These are phyloP conservation scores for Leguminivora glycinivorella DNA, from an alignment of 1,140 invertebrate species.

Conservation along the genomic window DNA sequence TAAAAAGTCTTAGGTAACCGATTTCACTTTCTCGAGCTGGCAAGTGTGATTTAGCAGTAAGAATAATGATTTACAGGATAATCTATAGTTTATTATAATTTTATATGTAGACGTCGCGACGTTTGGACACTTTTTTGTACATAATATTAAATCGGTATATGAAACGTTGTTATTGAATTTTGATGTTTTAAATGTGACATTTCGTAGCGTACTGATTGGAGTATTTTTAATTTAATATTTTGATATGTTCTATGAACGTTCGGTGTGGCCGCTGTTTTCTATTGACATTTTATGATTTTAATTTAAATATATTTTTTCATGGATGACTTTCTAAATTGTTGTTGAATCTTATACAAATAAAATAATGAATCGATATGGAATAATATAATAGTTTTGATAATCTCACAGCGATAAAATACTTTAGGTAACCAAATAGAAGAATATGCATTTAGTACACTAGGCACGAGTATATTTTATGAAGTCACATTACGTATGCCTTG, in stretches of 20 bases:
- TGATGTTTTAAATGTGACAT: constrained; percentile 68
- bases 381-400: constrained; percentile 47
- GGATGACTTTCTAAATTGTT: constrained; percentile 54
- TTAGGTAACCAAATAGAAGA: constrained; percentile 65
- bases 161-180: constrained; percentile 68
- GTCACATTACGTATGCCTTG: constrained; percentile 55
- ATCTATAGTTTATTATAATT: constrained; percentile 46
- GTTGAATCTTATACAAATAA: constrained; percentile 38
- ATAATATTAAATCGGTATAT: constrained; percentile 53
- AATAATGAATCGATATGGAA: constrained; percentile 29
- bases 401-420: constrained; percentile 51
- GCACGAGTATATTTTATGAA: constrained; percentile 45
- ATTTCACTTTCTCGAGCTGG: constrained; percentile 54
- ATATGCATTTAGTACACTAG: constrained; percentile 70
- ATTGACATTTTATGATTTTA: constrained; percentile 42
- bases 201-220: constrained; percentile 52
- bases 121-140: constrained; percentile 54
- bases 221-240: constrained; percentile 55
- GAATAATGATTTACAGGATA: constrained; percentile 61
- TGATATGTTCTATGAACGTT: constrained; percentile 55
- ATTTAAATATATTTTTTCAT: constrained; percentile 42
- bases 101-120: constrained; percentile 43
- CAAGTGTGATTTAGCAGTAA: constrained; percentile 65
- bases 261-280: constrained; percentile 44
- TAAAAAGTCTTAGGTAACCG: constrained; percentile 48